These are phyloP conservation scores for Octodon degus DNA, from an alignment of 2,113 vertebrate species.

Conservation along the genomic window DNA sequence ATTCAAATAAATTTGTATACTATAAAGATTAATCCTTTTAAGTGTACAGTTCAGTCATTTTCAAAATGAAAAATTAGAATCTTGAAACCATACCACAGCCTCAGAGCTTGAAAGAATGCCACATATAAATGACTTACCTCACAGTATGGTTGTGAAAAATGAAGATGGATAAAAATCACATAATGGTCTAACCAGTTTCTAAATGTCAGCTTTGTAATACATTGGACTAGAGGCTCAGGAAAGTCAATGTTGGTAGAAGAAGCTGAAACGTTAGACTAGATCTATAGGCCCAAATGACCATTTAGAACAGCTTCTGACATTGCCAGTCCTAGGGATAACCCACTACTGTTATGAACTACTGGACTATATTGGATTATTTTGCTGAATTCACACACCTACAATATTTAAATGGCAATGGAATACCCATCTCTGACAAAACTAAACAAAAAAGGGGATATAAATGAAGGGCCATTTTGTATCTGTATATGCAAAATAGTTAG, in stretches of 20 bases:
- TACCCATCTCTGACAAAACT: too few species aligned
- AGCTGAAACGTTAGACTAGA: background rate
- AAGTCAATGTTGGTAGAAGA: background rate
- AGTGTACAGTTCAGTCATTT: background rate
- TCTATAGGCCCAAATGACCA: background rate
- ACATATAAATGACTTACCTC: background rate
- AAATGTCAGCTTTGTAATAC: background rate
- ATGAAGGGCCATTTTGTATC: too few species aligned
- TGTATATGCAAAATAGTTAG: too few species aligned
- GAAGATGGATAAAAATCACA: background rate
- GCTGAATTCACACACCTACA: too few species aligned
- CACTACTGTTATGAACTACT: too few species aligned
- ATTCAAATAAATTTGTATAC: background rate
- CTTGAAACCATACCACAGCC: background rate
- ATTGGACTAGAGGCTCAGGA: background rate
- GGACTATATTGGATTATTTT: too few species aligned
- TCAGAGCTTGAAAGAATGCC: constrained; percentile 20
- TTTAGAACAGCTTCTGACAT: background rate
- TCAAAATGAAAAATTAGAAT: background rate
- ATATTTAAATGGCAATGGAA: too few species aligned
- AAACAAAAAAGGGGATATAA: too few species aligned
- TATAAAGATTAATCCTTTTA: background rate
- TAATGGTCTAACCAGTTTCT: background rate
- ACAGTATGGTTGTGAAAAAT: background rate
- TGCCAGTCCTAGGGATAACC: too few species aligned